Percentiles rank a stretch among this genome's conserved stretches.
Conservation (phyloP, 2,888 invertebrate species). For the Calliscelio sp. region DNA sequence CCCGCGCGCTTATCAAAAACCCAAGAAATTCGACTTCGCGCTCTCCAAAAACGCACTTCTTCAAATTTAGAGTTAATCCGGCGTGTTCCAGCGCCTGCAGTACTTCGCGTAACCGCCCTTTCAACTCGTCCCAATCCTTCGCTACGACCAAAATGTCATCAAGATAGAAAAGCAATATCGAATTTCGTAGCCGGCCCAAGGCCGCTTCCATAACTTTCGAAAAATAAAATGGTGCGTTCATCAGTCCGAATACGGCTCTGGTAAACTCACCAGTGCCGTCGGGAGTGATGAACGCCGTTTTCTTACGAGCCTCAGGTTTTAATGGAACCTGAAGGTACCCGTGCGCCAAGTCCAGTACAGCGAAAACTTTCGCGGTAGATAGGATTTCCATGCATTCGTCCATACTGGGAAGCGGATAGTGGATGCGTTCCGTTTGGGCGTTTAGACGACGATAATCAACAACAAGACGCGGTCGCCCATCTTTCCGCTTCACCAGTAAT, state of each 20-base stretch:
- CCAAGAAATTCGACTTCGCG: constrained; percentile 2
- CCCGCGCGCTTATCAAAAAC: constrained; percentile 59
- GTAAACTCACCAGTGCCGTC: background rate
- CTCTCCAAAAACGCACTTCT: constrained; percentile 75
- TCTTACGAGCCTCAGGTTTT: background rate
- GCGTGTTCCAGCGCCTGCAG: constrained; percentile 68
- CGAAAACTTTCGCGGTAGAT: background rate
- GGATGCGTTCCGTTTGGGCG: background rate
- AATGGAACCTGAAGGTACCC: background rate
- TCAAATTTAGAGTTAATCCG: constrained; percentile 73
- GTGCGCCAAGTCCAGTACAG: background rate
- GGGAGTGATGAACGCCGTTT: background rate
- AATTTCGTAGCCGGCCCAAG: background rate
- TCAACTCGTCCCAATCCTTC: background rate
- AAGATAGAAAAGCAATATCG: background rate
- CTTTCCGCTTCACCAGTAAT: background rate
- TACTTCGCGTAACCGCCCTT: constrained; percentile 50
- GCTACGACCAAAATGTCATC: background rate
- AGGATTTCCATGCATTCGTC: background rate
- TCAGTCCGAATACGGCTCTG: background rate
- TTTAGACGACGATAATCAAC: background rate
- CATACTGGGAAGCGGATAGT: background rate
- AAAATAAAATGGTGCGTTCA: background rate
- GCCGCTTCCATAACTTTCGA: background rate
- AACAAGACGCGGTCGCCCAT: background rate